Evolutionary conservation across 2,797 vertebrate genomes (phyloP), one percentile per base, ranked within the genome.

Genomic region (Galaxias olidus): DNA sequence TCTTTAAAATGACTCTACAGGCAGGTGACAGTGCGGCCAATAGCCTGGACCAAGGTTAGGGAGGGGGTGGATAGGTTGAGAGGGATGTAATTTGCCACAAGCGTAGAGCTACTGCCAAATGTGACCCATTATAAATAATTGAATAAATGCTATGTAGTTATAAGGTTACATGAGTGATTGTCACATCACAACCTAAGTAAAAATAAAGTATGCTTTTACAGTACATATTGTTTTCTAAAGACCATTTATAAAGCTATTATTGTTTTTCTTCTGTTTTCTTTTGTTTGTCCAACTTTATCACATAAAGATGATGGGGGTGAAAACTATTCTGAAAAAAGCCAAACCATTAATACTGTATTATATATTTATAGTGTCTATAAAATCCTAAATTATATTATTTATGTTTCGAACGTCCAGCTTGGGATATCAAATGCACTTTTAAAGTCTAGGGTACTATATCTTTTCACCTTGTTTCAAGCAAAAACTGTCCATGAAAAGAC

Each of bases 341-440:
- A 60, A 59, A 64, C 69, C 75, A 76, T 86, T 65, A 63, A 76
- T 84, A 71, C 73, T 78, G 73, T 65, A 10, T 84, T 83, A 69
- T 53, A 18, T 56, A 51, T 74, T 74, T 59, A 85, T 84, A 85
- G n/a, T n/a, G n/a, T n/a, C n/a, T 84, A 84, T 83, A 74, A 84
- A 90, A 84, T 83, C 66, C 66, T 58, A 9, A 47, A 12, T 73
- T 90, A 55, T 68, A 88, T 90, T 87, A 90, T 91, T 89, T 49
- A 92, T 88, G 73, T 7, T 8, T 76, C 78, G 88, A 88, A 89
- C 86, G 83, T 85, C 85, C 84, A 61, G 74, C 80, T 71, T 65
- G 73, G 74, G 73, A 87, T 84, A 85, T 89, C 83, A 73, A 81
- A 85, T 86, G 82, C 83, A 84, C 80, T 89, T 90, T 84, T 87